Evolutionary conservation across 2,888 invertebrate genomes (phyloP), one percentile per base, ranked within the genome.

Genomic region (Coelopa pilipes): DNA sequence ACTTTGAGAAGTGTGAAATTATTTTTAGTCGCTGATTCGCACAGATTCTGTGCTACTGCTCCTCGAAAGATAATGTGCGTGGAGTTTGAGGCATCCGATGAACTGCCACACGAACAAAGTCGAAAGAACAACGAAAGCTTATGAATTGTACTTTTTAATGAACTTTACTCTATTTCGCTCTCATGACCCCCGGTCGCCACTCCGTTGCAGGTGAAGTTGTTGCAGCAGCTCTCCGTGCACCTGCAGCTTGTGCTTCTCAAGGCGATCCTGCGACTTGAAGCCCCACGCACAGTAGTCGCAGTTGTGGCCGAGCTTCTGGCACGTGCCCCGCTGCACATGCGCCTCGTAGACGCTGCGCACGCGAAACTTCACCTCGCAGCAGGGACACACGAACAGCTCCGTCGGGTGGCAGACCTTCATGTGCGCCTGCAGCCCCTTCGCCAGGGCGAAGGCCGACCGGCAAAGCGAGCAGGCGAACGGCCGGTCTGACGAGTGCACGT

Each of bases 281-380:
- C 72, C 67, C 72, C 67, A 73, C 10, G 72, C 72, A 34, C 72
- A 73, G 45, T 50, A 68, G 57, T 73, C 60, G n/a, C 72, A 73
- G 34, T 68, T 73, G 60, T 17, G 60, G 49, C 60, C 72, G 34
- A 67, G 19, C 46, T 73, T 73, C 53, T 73, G 72, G 21, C 72
- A 73, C 19, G 67, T 66, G 1, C 72, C 72, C n/a, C 72, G 72
- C 19, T 73, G 67, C 34, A 73, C 60, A 50, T 73, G 72, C 60
- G 67, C 17, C 50, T 73, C 72, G 34, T 59, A 73, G 1, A 73
- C 72, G 46, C 53, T 73, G 57, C 57, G 55, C 49, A 73, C 73
- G n/a, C 73, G 73, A 55, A 73, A 73, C 45, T 45, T 50, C 17
- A 63, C 73, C 45, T 69, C 73, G 17, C 73, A 73, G 47, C 73